These are phyloP conservation scores for Beris chalybata DNA, from an alignment of 2,888 invertebrate species.

Conservation along the genomic window DNA sequence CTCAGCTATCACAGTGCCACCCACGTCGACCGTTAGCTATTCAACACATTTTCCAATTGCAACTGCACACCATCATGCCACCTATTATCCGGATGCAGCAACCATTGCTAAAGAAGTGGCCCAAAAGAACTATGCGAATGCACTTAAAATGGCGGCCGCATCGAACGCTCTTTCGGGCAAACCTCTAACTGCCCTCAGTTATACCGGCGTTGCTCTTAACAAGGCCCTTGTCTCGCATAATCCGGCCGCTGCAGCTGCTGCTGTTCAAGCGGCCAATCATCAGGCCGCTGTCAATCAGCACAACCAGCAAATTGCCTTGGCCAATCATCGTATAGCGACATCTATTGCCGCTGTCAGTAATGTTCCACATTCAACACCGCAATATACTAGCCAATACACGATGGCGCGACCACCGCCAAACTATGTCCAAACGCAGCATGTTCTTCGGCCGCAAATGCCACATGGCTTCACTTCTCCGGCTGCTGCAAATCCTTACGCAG, in stretches of 20 bases:
- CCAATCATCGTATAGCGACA: conserved; percentile 27
- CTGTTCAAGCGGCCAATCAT: conserved; percentile 33
- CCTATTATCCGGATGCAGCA: conserved; percentile 62
- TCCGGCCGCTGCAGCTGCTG: conserved; percentile 39
- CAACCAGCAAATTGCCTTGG: conserved; percentile 28
- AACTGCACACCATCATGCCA: conserved; percentile 36
- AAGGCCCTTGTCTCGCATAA: conserved; percentile 53
- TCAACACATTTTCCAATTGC: conserved; percentile 37
- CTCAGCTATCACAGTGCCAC: conserved; percentile 41
- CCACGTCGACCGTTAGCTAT: conserved; percentile 38
- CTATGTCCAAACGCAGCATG: conserved; percentile 18
- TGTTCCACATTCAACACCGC: conserved; percentile 27
- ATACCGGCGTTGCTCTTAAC: conserved; percentile 71
- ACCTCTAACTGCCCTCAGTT: conserved; percentile 65
- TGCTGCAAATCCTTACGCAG: conserved; percentile 45
- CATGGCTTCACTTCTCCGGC: conserved; percentile 33
- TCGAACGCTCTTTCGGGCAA: conserved; percentile 51
- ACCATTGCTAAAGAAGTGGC: conserved; percentile 78
- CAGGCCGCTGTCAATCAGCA: conserved; percentile 39
- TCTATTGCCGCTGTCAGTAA: neutral
- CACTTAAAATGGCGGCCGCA: conserved; percentile 65
- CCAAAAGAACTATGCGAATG: conserved; percentile 80
- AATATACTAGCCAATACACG: conserved; percentile 23
- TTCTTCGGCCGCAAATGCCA: conserved; percentile 16
- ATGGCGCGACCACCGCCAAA: conserved; percentile 31